These are phyloP conservation scores for Abramis brama DNA, from an alignment of 2,113 vertebrate genomes.

Conservation along the genomic window DNA sequence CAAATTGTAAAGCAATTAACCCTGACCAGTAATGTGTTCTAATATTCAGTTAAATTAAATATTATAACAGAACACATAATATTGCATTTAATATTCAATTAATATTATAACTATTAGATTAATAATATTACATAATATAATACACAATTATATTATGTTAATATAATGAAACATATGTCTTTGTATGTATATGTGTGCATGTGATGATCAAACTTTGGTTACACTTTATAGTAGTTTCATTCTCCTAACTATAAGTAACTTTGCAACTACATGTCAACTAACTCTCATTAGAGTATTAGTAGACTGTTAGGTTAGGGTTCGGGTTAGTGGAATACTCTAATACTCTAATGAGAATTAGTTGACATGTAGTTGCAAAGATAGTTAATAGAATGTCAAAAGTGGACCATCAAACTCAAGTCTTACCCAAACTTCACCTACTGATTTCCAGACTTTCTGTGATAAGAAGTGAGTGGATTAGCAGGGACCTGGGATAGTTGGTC, in stretches of 20 bases:
- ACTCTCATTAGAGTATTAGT: too few relatives aligned
- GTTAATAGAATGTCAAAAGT: too few relatives aligned
- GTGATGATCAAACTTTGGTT: neutral
- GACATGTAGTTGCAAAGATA: too few relatives aligned
- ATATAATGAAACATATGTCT: neutral
- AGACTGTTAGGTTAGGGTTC: too few relatives aligned
- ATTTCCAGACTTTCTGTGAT: conserved; percentile 2
- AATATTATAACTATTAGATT: too few relatives aligned
- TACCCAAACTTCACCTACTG: neutral
- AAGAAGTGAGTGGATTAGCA: conserved; percentile 33
- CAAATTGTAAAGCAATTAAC: neutral
- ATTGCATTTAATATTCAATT: neutral
- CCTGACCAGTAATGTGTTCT: neutral
- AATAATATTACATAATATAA: neutral
- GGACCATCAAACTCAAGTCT: too few relatives aligned
- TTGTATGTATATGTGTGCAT: neutral
- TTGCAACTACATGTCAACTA: too few relatives aligned
- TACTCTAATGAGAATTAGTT: too few relatives aligned
- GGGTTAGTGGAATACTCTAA: too few relatives aligned
- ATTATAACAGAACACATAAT: too few relatives aligned
- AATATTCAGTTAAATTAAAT: neutral
- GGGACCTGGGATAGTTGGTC: conserved; percentile 43
- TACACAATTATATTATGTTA: neutral
- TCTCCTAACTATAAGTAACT: too few relatives aligned
- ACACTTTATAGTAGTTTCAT: too few relatives aligned